Evolutionary conservation across 2,113 vertebrate genomes (phyloP).

Genomic region (Eclectus roratus): DNA sequence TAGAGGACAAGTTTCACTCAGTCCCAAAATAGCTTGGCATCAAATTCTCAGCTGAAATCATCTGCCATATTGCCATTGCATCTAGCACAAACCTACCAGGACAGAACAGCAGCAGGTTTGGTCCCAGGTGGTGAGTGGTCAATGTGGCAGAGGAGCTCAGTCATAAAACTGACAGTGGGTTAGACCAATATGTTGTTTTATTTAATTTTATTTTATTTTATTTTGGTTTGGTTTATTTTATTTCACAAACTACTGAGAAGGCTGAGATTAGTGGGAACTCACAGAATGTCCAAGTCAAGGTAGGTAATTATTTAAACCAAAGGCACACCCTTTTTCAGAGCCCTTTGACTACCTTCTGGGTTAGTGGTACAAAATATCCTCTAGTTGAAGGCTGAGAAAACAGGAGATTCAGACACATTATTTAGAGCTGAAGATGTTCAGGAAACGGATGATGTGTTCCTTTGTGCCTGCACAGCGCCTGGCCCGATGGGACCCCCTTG

Average conservation of each 20-base stretch:
- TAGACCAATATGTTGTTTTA: background rate
- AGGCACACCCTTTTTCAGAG: background rate
- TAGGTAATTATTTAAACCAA: constrained; percentile 1
- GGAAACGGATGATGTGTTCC: background rate
- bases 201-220: background rate
- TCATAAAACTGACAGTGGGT: background rate
- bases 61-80: background rate
- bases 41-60: background rate
- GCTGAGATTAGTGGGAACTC: background rate
- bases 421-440: background rate
- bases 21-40: background rate
- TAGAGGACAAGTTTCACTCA: background rate
- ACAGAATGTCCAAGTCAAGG: background rate
- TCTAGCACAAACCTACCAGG: background rate
- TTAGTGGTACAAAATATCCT: background rate
- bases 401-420: background rate
- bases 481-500: background rate
- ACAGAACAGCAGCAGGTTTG: background rate
- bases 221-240: background rate
- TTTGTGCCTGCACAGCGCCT: background rate
- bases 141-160: background rate
- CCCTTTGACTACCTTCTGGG: background rate
- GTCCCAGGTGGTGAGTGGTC: background rate
- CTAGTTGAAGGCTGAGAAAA: background rate
- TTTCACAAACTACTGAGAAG: background rate